These are phyloP conservation scores for Okapia johnstoni DNA, from an alignment of 2,113 vertebrate species.

Conservation along the genomic window DNA sequence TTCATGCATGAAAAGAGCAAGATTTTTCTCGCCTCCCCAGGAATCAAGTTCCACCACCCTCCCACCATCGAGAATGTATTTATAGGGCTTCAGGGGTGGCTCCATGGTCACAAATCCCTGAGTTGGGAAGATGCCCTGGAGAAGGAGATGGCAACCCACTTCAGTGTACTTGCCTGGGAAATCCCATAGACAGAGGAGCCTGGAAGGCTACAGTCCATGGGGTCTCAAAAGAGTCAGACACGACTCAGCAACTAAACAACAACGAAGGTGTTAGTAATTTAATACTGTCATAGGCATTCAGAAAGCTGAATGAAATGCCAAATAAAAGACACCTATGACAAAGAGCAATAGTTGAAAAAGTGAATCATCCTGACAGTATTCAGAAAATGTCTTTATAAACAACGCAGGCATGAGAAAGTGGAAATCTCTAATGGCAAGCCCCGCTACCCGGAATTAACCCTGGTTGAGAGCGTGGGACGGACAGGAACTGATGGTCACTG, in stretches of 20 bases:
- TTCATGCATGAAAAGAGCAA: not conserved
- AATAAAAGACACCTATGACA: not conserved
- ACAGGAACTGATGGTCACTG: too few relatives aligned
- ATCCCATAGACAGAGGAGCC: not conserved
- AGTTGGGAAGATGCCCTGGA: not conserved
- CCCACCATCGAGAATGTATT: not conserved
- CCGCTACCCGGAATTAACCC: accelerated
- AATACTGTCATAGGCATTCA: not conserved
- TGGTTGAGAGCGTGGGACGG: accelerated
- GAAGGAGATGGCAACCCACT: not conserved
- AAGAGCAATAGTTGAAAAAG: not conserved
- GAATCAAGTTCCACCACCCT: not conserved
- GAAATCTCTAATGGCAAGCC: not conserved
- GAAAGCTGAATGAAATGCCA: not conserved
- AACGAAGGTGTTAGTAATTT: not conserved
- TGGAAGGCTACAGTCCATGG: not conserved
- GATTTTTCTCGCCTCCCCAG: not conserved
- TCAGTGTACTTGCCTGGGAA: not conserved
- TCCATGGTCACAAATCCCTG: not conserved
- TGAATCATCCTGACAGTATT: not conserved
- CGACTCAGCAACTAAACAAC: not conserved
- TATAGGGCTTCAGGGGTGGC: not conserved
- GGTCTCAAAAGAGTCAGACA: not conserved
- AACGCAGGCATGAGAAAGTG: not conserved
- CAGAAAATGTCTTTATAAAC: not conserved